Conservation (phyloP, 2,888 invertebrate genomes). For the Elegia similella region DNA sequence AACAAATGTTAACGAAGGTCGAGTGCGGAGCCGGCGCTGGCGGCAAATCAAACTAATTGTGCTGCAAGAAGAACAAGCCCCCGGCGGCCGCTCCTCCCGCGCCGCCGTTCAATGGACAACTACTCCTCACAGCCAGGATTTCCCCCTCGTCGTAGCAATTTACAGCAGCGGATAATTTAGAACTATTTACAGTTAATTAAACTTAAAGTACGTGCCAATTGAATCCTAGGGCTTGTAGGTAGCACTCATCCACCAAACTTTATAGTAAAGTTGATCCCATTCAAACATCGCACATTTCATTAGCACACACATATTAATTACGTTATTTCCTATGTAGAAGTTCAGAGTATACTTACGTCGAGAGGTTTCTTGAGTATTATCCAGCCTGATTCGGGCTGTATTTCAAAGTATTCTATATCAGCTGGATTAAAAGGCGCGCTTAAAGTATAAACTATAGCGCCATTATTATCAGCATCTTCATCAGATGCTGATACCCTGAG, state of each 20-base stretch:
- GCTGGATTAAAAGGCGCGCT: constrained; percentile 94
- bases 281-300: constrained; percentile 70
- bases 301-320: constrained; percentile 45
- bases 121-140: constrained; percentile 81
- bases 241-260: constrained; percentile 82
- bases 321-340: constrained; percentile 29
- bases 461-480: constrained; percentile 98
- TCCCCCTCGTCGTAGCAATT: constrained; percentile 74
- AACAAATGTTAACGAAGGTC: constrained; percentile 78
- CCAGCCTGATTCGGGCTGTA: constrained; percentile 98
- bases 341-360: constrained; percentile 91
- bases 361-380: constrained; percentile 96
- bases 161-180: constrained; percentile 79
- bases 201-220: constrained; percentile 79
- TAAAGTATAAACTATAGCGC: constrained; percentile 95
- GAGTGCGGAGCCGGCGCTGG: constrained; percentile 77
- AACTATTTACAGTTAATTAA: constrained; percentile 78
- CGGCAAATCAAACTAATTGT: constrained; percentile 88
- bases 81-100: constrained; percentile 45
- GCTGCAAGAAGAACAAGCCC: constrained; percentile 87
- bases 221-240: constrained; percentile 81
- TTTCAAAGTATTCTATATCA: constrained; percentile 97
- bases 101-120: constrained; percentile 71
- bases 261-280: constrained; percentile 73
- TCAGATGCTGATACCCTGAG: constrained; percentile 97